These are phyloP conservation scores for Bostrychus sinensis DNA, from an alignment of 2,113 vertebrate genomes.

Conservation along the genomic window DNA sequence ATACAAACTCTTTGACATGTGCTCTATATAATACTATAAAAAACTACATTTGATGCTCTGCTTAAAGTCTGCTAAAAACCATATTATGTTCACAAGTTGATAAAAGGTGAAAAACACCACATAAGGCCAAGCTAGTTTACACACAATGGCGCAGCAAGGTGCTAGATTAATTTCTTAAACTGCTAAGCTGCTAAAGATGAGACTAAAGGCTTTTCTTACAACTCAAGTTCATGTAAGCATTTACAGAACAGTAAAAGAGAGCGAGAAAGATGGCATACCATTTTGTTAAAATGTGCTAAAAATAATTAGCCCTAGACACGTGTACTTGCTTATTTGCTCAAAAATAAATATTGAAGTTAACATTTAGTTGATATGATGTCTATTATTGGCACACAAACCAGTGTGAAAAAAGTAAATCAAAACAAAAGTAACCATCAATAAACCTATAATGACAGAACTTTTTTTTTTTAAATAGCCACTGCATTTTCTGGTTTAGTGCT, in stretches of 20 bases:
- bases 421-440: not conserved
- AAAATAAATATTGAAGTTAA: not conserved
- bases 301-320: not conserved
- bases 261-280: not conserved
- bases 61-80: conserved; percentile 25
- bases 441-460: not conserved
- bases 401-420: too few species aligned
- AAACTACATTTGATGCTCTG: conserved; percentile 32
- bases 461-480: too few species aligned
- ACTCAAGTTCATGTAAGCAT: not conserved
- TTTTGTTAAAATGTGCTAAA: not conserved
- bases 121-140: conserved; percentile 30
- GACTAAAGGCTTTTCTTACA: conserved; percentile 6
- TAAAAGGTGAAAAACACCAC: conserved; percentile 27
- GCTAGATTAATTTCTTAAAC: conserved; percentile 26
- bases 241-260: not conserved
- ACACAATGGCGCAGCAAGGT: conserved; percentile 23
- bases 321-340: not conserved
- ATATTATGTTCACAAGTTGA: conserved; percentile 26
- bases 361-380: not conserved
- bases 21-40: conserved; percentile 45
- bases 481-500: too few species aligned
- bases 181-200: conserved; percentile 12
- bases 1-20: conserved; percentile 56
- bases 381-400: not conserved